A percentile compares a stretch with the other conserved stretches of the same genome.
Conservation (phyloP, 2,888 invertebrate species). For the Epistrophe grossulariae region DNA sequence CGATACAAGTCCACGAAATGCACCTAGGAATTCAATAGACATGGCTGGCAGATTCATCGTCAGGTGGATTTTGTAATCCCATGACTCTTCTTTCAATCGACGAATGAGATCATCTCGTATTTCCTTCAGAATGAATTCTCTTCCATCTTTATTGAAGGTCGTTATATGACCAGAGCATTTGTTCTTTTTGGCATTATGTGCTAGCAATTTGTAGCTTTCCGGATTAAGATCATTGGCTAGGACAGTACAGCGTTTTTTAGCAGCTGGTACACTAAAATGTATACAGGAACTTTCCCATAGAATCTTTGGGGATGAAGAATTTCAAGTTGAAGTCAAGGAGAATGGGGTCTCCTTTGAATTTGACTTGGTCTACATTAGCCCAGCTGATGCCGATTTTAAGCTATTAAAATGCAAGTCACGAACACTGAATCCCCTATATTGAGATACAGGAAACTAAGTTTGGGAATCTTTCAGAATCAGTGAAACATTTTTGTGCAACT, state of each 20-base stretch:
- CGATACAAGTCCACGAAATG: constrained; percentile 88
- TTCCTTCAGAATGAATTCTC: constrained; percentile 91
- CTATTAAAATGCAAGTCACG: no score
- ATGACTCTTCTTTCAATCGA: constrained; percentile 79
- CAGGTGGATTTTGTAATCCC: constrained; percentile 87
- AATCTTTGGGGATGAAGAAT: no score
- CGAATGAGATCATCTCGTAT: constrained; percentile 87
- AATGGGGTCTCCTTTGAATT: no score
- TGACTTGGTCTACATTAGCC: no score
- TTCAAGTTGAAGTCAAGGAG: no score
- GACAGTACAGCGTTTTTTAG: constrained; percentile 88
- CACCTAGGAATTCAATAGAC: constrained; percentile 94
- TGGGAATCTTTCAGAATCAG: no score
- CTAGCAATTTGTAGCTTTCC: constrained; percentile 93
- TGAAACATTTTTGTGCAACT: no score
- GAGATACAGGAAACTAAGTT: no score
- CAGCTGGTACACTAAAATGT: constrained; percentile 96
- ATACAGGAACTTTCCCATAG: no score
- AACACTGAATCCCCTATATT: no score
- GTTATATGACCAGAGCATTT: constrained; percentile 87
- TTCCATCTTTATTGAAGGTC: constrained; percentile 94
- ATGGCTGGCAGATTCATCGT: constrained; percentile 98
- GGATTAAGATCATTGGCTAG: constrained; percentile 99
- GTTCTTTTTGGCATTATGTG: constrained; percentile 91
- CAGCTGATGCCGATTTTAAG: no score